These are phyloP conservation scores for Zapornia atra DNA, from an alignment of 2,113 vertebrate genomes.

Conservation along the genomic window DNA sequence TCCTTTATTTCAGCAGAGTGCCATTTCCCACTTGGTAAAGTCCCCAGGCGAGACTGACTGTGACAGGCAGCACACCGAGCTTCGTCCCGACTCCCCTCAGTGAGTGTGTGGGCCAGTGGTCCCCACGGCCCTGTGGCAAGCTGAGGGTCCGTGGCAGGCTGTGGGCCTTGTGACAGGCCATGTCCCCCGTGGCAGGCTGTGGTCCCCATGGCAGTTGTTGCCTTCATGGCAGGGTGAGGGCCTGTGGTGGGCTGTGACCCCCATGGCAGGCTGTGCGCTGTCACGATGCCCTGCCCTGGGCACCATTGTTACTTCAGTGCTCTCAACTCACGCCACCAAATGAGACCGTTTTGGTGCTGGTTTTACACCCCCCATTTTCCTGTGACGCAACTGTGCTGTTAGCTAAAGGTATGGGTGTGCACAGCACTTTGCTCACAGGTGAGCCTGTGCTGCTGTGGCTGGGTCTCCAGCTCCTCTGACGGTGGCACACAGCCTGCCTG, in stretches of 20 bases:
- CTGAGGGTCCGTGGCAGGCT: not conserved
- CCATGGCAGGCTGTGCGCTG: not conserved
- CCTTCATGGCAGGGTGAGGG: not conserved
- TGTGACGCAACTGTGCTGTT: fast-evolving
- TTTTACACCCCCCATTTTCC: fast-evolving
- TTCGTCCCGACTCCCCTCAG: not conserved
- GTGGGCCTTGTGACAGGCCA: fast-evolving
- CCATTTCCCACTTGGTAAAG: not conserved
- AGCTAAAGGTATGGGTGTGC: fast-evolving
- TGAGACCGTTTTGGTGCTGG: fast-evolving
- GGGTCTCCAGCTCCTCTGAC: not conserved
- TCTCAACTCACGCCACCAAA: fast-evolving
- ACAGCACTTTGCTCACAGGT: fast-evolving
- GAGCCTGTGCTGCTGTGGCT: fast-evolving
- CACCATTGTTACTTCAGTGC: no score
- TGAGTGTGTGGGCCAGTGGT: fast-evolving
- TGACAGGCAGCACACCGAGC: fast-evolving
- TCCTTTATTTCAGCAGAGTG: not conserved
- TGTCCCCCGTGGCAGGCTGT: no score
- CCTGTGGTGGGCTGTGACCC: no score
- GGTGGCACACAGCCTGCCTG: not conserved
- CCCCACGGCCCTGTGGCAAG: no score
- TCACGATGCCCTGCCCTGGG: fast-evolving
- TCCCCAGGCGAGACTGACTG: not conserved
- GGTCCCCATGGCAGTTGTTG: no score